A percentile compares a stretch with the other conserved stretches of the same genome.
phyloP scores from a whole-genome alignment of 92 coral and sea anemone genomes.

The Zoanthus sansibaricus region DNA sequence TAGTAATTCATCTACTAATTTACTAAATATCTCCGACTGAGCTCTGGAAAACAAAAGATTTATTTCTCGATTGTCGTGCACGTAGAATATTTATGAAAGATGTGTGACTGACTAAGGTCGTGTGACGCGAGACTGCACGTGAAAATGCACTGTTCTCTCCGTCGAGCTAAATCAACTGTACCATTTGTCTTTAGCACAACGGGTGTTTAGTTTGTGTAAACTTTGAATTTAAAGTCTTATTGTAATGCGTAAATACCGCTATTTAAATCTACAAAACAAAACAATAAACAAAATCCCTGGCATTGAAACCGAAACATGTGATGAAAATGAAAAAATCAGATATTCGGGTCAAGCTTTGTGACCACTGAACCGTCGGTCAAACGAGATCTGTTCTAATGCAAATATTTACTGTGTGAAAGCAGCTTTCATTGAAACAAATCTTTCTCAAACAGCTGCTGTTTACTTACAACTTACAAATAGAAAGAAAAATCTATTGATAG shows the following conservation, averaged over 20 bases:
- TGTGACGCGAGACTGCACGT: not conserved
- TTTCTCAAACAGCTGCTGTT: conserved; percentile 18
- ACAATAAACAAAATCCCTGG: not conserved
- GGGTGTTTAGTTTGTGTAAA: not conserved
- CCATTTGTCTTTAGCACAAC: not conserved
- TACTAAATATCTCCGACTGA: conserved; percentile 23
- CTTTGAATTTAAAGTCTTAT: conserved; percentile 24
- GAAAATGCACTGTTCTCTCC: conserved; percentile 6
- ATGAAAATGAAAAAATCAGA: not conserved
- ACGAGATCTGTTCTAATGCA: conserved; percentile 18
- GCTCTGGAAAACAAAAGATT: conserved; percentile 21
- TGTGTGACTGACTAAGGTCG: not conserved
- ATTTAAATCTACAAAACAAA: not conserved
- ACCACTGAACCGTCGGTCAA: not conserved
- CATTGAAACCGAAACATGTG: not conserved
- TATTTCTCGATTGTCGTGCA: not conserved
- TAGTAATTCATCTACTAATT: conserved; percentile 36
- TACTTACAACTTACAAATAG: not conserved
- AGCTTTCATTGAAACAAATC: conserved; percentile 11
- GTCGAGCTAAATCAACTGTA: conserved; percentile 35
- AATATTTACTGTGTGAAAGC: conserved; percentile 23
- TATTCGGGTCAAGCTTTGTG: not conserved
- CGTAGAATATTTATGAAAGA: not conserved
- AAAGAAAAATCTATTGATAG: not conserved
- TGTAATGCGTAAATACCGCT: not conserved